These are phyloP conservation scores for Schrankia costaestrigalis DNA, from an alignment of 2,888 invertebrate genomes.

Conservation along the genomic window DNA sequence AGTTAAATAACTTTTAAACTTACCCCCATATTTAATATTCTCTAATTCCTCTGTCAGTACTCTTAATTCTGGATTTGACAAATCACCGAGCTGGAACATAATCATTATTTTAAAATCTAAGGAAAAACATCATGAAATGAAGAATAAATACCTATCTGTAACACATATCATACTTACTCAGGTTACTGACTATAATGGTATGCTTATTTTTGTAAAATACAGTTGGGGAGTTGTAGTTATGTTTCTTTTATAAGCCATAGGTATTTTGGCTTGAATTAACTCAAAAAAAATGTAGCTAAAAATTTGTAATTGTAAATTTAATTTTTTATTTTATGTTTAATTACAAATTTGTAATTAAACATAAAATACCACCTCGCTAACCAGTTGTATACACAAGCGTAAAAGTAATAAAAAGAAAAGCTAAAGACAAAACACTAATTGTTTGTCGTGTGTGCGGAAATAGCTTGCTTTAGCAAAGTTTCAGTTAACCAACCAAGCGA, in stretches of 20 bases:
- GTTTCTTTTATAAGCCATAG: too few relatives aligned
- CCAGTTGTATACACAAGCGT: background rate
- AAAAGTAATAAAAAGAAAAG: constrained; percentile 22
- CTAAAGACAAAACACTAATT: constrained; percentile 33
- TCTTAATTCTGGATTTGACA: constrained; percentile 94
- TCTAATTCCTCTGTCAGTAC: constrained; percentile 95
- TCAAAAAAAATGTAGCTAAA: too few relatives aligned
- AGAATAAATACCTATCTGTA: background rate
- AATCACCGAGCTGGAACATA: constrained; percentile 90
- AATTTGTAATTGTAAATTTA: too few relatives aligned
- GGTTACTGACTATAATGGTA: too few relatives aligned
- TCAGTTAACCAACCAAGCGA: constrained; percentile 47
- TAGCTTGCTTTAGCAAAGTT: constrained; percentile 50
- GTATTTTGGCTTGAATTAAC: too few relatives aligned
- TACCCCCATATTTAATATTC: constrained; percentile 95
- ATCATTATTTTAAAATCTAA: too few relatives aligned
- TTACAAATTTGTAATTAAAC: too few relatives aligned
- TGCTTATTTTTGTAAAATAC: too few relatives aligned
- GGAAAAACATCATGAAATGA: background rate
- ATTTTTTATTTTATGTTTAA: too few relatives aligned
- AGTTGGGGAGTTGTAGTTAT: too few relatives aligned
- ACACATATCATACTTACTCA: too few relatives aligned
- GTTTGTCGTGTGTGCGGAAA: constrained; percentile 41
- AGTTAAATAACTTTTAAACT: constrained; percentile 40
- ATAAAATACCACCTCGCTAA: background rate